Base-by-base conservation (phyloP, 2,888 invertebrate species). In the Orthosia gracilis region DNA sequence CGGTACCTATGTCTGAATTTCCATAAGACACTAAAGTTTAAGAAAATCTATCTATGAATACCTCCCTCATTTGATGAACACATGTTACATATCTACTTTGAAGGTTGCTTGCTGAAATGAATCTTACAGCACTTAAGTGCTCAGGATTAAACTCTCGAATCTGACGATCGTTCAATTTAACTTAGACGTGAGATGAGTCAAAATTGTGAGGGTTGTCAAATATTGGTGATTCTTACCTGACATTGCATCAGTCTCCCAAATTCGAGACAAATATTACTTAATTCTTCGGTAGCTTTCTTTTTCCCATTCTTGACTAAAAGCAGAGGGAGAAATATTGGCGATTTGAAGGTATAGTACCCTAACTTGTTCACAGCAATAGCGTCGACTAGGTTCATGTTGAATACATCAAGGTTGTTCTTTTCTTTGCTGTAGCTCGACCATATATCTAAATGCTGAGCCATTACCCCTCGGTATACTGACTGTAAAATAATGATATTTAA, bases 221-320 rank as follows among this genome's bases (percentile, higher is more conserved):
- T 26, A 3, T 26, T 26, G 26, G 17, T 49, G 49, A 49, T 61
- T 55, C 54, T 79, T 55, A 74, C 74, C 63, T 79, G 69, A 11
- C 57, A 21, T 57, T 80, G 80, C 26, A 68, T 15, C n/a, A 70
- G 26, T 52, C n/a, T 50, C 1, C 69, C 80, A 57, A 80, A n/a
- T 15, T 74, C 66, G 13, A 23, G n/a, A 55, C 67, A 70, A 13
- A 79, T 67, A 21, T 74, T 59, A 4, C 49, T 9, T 57, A 72
- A 13, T 52, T 81, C 62, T 62, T 65, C 9, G n/a, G 26, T 72
- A 26, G 54, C 31, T 50, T 52, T 65, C n/a, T 59, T 23, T 13
- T 76, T 65, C 23, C 65, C 65, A 69, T 81, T 63, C 47, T 68
- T 76, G 7, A 80, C 31, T 58, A 80, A 47, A 59, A 50, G 45